These are phyloP conservation scores for Solen grandis DNA, from an alignment of 1,140 invertebrate genomes.

Conservation along the genomic window DNA sequence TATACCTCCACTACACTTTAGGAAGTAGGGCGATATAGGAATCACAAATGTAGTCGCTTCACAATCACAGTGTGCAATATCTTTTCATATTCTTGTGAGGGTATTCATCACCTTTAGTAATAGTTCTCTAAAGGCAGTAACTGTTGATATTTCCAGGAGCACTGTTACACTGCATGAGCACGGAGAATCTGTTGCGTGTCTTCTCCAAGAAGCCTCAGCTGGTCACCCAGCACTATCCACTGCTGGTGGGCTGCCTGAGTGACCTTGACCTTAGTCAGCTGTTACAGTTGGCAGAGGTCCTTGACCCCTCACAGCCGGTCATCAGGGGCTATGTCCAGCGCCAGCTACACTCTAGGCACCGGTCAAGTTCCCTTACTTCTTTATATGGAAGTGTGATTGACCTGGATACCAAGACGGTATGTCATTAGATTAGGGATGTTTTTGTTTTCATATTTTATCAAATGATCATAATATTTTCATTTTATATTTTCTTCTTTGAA, in stretches of 20 bases:
- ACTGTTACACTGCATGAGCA: slow-evolving; percentile 65
- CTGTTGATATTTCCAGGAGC: slow-evolving; percentile 69
- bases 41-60: too few species aligned
- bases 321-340: slow-evolving; percentile 64
- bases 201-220: slow-evolving; percentile 73
- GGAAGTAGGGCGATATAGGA: too few species aligned
- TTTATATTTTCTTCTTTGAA: too few species aligned
- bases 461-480: too few species aligned
- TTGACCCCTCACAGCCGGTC: slow-evolving; percentile 75
- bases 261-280: slow-evolving; percentile 64
- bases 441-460: too few species aligned
- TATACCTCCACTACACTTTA: too few species aligned
- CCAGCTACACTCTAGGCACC: slow-evolving; percentile 56
- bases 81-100: too few species aligned
- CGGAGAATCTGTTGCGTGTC: slow-evolving; percentile 67
- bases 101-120: too few species aligned
- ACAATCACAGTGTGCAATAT: too few species aligned
- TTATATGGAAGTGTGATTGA: slow-evolving; percentile 15
- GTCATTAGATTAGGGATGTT: too few species aligned
- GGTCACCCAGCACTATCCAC: slow-evolving; percentile 65
- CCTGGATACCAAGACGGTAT: not conserved
- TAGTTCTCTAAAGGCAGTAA: too few species aligned
- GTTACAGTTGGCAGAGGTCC: slow-evolving; percentile 70
- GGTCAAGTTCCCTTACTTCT: slow-evolving; percentile 44
- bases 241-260: slow-evolving; percentile 65